These are phyloP conservation scores for Drepana falcataria DNA, from an alignment of 2,888 invertebrate species.

Conservation along the genomic window DNA sequence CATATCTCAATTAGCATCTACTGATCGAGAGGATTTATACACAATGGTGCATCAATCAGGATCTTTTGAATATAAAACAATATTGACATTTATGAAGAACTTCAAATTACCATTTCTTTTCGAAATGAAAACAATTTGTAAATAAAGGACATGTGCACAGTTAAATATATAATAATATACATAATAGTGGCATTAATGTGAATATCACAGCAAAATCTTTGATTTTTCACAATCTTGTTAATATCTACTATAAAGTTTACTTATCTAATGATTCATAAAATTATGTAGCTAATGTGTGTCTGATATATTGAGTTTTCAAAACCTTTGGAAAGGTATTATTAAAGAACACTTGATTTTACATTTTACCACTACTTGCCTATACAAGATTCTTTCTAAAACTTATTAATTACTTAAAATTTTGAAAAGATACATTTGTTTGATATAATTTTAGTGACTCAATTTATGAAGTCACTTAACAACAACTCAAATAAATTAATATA, in stretches of 20 bases:
- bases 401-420: constrained; percentile 21
- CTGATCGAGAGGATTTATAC: no score
- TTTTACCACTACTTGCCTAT: constrained; percentile 30
- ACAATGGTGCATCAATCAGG: no score
- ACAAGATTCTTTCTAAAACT: constrained; percentile 21
- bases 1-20: no score
- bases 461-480: no score
- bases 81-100: no score
- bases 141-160: no score
- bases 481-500: constrained; percentile 17
- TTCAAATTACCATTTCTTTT: not conserved
- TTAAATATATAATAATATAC: no score
- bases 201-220: constrained; percentile 17
- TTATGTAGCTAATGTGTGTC: not conserved
- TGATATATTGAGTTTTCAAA: constrained; percentile 6
- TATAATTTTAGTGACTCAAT: not conserved
- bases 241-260: constrained; percentile 1
- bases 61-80: no score
- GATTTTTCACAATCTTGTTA: constrained; percentile 2
- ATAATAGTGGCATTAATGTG: constrained; percentile 18
- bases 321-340: constrained; percentile 26
- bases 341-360: constrained; percentile 25
- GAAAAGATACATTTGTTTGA: not conserved
- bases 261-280: not conserved
- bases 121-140: not conserved